Percentiles rank a stretch among this genome's conserved stretches.
phyloP scores from a whole-genome alignment of 2,888 invertebrate species.

The Buathra laborator region DNA sequence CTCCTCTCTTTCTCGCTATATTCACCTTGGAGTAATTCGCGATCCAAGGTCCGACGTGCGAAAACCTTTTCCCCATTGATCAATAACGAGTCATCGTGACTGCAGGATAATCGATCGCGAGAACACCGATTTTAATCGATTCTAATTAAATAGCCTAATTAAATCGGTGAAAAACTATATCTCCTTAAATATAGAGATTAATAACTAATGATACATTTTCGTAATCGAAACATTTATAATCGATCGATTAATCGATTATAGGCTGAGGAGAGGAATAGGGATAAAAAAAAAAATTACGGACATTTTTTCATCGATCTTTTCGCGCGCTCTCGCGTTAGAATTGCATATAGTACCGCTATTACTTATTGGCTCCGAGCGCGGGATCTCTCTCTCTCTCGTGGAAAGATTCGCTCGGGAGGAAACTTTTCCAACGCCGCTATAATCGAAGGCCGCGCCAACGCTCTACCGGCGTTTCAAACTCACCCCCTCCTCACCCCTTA shows the following conservation, averaged over 20 bases:
- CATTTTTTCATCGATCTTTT: slow-evolving; percentile 56
- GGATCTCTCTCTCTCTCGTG: not conserved
- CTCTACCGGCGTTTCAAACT: not conserved
- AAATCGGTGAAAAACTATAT: no score
- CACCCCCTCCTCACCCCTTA: slow-evolving; percentile 1
- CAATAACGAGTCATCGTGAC: slow-evolving; percentile 1
- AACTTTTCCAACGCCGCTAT: slow-evolving; percentile 58
- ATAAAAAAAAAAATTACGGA: slow-evolving; percentile 15
- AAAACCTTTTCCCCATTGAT: not conserved
- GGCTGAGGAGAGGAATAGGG: not conserved
- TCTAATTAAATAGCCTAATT: not conserved
- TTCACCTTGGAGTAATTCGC: slow-evolving; percentile 3
- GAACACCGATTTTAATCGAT: not conserved
- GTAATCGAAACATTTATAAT: not conserved
- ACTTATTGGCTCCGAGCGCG: slow-evolving; percentile 50
- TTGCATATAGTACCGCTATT: slow-evolving; percentile 40
- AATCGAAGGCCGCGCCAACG: slow-evolving; percentile 55
- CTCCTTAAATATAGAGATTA: no score
- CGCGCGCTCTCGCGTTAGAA: slow-evolving; percentile 19
- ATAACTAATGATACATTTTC: not conserved
- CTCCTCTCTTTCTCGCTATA: slow-evolving; percentile 8
- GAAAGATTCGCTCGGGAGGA: slow-evolving; percentile 47
- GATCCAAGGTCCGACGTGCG: slow-evolving; percentile 1
- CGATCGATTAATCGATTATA: slow-evolving; percentile 4
- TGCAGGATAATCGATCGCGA: not conserved